Evolutionary conservation across 2,797 vertebrate genomes (phyloP).

Genomic region (Gallinago stenura): DNA sequence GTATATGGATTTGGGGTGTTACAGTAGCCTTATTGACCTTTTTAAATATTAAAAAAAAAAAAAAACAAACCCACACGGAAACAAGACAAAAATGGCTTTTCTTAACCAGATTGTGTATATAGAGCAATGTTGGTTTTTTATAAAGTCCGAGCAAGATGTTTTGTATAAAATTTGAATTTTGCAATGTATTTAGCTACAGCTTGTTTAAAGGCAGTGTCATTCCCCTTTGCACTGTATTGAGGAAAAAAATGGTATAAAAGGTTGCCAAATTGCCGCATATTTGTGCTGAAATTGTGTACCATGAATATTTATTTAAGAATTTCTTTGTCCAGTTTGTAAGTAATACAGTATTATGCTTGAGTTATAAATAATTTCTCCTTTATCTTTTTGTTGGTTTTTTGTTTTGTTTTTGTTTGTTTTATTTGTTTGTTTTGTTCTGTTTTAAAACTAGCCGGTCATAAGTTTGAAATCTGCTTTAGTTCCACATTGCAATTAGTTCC

Average conservation of each 20-base stretch:
- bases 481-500: constrained; percentile 87
- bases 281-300: constrained; percentile 99
- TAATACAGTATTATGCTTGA: constrained; percentile 98
- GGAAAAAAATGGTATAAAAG: constrained; percentile 87
- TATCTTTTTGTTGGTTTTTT: constrained; percentile 74
- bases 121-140: constrained; percentile 95
- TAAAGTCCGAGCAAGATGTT: constrained; percentile 99
- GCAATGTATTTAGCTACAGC: constrained; percentile 99
- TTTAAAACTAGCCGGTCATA: constrained; percentile 84
- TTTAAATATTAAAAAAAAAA: constrained; percentile 84
- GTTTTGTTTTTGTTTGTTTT: constrained; percentile 68
- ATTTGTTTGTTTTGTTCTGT: constrained; percentile 79
- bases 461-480: constrained; percentile 87
- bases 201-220: constrained; percentile 93
- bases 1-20: constrained; percentile 97
- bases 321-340: constrained; percentile 95
- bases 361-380: constrained; percentile 86
- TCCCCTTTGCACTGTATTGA: constrained; percentile 96
- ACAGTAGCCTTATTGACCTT: constrained; percentile 99
- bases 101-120: constrained; percentile 99
- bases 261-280: constrained; percentile 99
- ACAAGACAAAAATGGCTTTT: constrained; percentile 90
- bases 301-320: constrained; percentile 99
- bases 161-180: constrained; percentile 99
- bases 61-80: constrained; percentile 78